These are phyloP conservation scores for Ploceus nigricollis DNA, from an alignment of 2,113 vertebrate genomes.

Conservation along the genomic window DNA sequence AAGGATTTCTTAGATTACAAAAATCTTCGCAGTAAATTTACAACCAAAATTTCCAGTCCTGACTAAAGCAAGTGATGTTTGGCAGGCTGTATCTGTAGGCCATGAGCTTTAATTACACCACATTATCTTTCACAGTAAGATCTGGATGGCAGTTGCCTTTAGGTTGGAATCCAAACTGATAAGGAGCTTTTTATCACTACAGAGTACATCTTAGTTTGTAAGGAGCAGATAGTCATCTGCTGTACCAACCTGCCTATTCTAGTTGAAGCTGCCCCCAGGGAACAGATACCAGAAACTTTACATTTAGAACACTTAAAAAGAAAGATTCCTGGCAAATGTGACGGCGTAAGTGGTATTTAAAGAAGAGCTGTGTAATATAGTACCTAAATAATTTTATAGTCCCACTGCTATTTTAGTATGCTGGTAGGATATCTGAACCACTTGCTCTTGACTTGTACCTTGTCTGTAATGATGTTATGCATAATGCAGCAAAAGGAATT, in stretches of 20 bases:
- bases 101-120: slow-evolving; percentile 31
- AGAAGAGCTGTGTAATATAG: slow-evolving; percentile 38
- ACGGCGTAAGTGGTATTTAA: slow-evolving; percentile 50
- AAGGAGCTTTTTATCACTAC: slow-evolving; percentile 65
- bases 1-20: slow-evolving; percentile 3
- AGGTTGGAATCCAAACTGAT: slow-evolving; percentile 71
- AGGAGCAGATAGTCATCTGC: slow-evolving; percentile 56
- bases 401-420: slow-evolving; percentile 61
- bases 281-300: slow-evolving; percentile 64
- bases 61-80: slow-evolving; percentile 12
- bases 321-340: slow-evolving; percentile 48
- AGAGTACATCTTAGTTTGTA: slow-evolving; percentile 6
- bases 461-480: slow-evolving; percentile 72
- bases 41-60: slow-evolving; percentile 25
- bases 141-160: slow-evolving; percentile 67
- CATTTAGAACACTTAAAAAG: slow-evolving; percentile 59
- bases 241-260: slow-evolving; percentile 55
- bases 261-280: slow-evolving; percentile 51
- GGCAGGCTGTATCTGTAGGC: slow-evolving; percentile 13
- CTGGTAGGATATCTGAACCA: slow-evolving; percentile 53
- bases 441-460: slow-evolving; percentile 60
- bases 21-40: slow-evolving; percentile 21
- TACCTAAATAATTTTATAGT: slow-evolving; percentile 63
- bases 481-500: slow-evolving; percentile 75
- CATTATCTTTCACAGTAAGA: slow-evolving; percentile 69